Base-by-base conservation (phyloP, 2,888 invertebrate species). In the Pemphredon lugubris region DNA sequence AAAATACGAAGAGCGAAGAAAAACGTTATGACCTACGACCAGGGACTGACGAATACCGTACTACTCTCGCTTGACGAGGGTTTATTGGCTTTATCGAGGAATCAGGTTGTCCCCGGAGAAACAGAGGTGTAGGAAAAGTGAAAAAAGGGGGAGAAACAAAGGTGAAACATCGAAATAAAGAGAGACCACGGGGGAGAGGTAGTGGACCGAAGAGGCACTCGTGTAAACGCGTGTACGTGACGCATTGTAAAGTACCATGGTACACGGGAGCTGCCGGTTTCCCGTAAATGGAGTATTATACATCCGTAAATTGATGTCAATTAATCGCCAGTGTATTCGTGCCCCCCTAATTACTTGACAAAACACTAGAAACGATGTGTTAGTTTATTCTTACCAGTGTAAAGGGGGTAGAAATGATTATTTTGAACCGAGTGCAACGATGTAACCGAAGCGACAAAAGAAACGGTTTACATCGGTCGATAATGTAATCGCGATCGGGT, bases 61-160 rank as follows among this genome's bases (percentile, higher is more conserved):
- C 70, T 74, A 72, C 77, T 78, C 73, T 77, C 79, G 74, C 79
- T 84, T 85, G 86, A 86, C 86, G 83, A 83, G 86, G 85, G 86
- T 86, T 86, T 86, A 86, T 86, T 86, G 86, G 84, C 83, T 85
- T 84, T 84, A 80, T 81, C 75, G 73, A 79, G 75, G 75, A 79
- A 83, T 82, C 79, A 57, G 74, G 65, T 73, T 61, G 73, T 54
- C 58, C 70, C 61, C 50, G 34, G 63, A 53, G 67, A 64, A 45
- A 53, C 54, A 32, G 37, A 9, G 13, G 23, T 5, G 7, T 9
- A 20, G n/a, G 30, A 45, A 32, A 59, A 34, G 39, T 11, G 16
- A 39, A 32, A 13, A 53, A 55, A 61, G 54, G 21, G 40, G 34
- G 21, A 14, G 21, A 18, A 34, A 42, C 39, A 42, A 37, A 16